Evolutionary conservation across 2,113 vertebrate genomes (phyloP).

Genomic region (Cettia cetti): DNA sequence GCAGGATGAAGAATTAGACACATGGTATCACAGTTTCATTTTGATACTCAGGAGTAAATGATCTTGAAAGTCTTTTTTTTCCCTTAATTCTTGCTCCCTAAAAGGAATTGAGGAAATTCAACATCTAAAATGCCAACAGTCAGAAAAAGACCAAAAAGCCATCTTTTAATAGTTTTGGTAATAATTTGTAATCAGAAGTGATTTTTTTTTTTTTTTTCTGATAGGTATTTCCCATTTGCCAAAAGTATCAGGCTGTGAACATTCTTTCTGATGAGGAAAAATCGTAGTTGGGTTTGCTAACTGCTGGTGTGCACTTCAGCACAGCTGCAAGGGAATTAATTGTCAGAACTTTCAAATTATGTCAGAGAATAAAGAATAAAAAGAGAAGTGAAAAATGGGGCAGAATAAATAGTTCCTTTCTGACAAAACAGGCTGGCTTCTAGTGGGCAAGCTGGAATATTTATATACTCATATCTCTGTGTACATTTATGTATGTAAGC

Average conservation of each 20-base stretch:
- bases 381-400: background rate
- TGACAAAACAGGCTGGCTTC: background rate
- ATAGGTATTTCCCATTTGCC: background rate
- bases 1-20: background rate
- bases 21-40: background rate
- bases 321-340: background rate
- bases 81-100: background rate
- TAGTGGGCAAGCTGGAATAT: background rate
- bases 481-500: background rate
- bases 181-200: background rate
- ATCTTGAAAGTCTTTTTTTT: background rate
- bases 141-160: background rate
- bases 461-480: background rate
- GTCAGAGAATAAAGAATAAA: background rate
- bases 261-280: background rate
- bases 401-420: background rate
- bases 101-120: background rate
- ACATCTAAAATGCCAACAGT: background rate
- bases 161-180: background rate
- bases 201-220: background rate
- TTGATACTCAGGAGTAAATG: rapidly evolving
- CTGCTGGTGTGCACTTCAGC: background rate
- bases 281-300: background rate
- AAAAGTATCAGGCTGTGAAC: background rate
- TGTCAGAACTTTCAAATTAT: background rate